These are phyloP conservation scores for Rhopalosiphum padi DNA, from an alignment of 1,140 invertebrate genomes.

Conservation along the genomic window DNA sequence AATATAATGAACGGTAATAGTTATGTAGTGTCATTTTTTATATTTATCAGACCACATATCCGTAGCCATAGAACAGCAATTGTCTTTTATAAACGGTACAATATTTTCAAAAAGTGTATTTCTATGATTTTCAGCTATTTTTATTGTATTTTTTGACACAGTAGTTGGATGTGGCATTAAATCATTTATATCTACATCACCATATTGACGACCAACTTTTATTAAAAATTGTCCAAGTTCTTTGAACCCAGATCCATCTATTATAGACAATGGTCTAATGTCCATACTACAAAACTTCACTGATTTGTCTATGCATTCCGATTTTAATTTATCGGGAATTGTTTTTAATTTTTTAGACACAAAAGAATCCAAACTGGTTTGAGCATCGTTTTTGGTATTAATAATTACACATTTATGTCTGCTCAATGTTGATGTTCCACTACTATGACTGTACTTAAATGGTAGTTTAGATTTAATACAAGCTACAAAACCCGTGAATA, in stretches of 20 bases:
- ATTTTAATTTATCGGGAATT: background rate
- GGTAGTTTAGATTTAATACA: background rate
- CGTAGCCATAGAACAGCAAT: background rate
- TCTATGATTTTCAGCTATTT: background rate
- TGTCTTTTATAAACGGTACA: background rate
- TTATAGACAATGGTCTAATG: background rate
- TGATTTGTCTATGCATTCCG: background rate
- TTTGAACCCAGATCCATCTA: background rate
- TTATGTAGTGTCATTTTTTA: background rate
- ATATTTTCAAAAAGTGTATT: background rate
- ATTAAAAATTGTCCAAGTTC: slow-evolving; percentile 2
- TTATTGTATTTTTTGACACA: background rate
- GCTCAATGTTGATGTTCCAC: background rate
- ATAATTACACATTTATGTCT: background rate
- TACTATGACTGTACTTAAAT: background rate
- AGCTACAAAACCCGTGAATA: background rate
- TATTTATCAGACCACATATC: slow-evolving; percentile 13
- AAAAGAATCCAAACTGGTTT: background rate
- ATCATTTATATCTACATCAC: background rate
- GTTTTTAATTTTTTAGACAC: background rate
- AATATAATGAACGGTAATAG: slow-evolving; percentile 7
- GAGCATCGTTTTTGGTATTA: background rate
- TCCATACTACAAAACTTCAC: background rate
- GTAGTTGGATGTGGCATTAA: background rate
- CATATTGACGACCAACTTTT: background rate